A percentile compares a stretch with the other conserved stretches of the same genome.
These are phyloP conservation scores for Priocnemis perturbator DNA, from an alignment of 2,888 invertebrate genomes.

Conservation along the genomic window DNA sequence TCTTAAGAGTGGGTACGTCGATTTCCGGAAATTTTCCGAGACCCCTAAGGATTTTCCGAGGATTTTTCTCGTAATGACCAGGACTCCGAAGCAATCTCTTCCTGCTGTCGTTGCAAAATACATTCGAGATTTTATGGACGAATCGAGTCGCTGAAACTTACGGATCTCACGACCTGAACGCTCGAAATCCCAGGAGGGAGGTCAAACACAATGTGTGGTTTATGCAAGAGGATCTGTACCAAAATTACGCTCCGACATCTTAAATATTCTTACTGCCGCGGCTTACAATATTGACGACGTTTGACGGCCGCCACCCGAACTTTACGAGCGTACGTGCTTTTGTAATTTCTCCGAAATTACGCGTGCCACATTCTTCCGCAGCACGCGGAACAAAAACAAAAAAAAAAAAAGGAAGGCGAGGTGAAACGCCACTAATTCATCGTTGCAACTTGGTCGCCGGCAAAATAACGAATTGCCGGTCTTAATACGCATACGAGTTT, in stretches of 20 bases:
- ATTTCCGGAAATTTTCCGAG: constrained; percentile 47
- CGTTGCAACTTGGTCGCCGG: no score
- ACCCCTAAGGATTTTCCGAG: constrained; percentile 41
- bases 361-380: no score
- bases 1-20: constrained; percentile 43
- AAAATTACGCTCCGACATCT: not conserved
- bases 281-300: not conserved
- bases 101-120: constrained; percentile 60
- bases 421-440: no score
- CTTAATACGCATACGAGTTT: not conserved
- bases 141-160: constrained; percentile 53
- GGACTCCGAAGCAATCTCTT: constrained; percentile 52
- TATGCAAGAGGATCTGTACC: constrained; percentile 10
- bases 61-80: constrained; percentile 48
- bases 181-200: constrained; percentile 40
- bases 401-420: no score
- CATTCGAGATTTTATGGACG: constrained; percentile 60
- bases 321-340: no score
- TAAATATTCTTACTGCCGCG: not conserved
- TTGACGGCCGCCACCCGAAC: not conserved
- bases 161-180: constrained; percentile 27
- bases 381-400: no score
- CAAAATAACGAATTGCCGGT: not conserved
- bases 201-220: constrained; percentile 20
- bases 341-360: not conserved